Base-by-base conservation (phyloP, 2,113 vertebrate genomes). In the Labrus mixtus region DNA sequence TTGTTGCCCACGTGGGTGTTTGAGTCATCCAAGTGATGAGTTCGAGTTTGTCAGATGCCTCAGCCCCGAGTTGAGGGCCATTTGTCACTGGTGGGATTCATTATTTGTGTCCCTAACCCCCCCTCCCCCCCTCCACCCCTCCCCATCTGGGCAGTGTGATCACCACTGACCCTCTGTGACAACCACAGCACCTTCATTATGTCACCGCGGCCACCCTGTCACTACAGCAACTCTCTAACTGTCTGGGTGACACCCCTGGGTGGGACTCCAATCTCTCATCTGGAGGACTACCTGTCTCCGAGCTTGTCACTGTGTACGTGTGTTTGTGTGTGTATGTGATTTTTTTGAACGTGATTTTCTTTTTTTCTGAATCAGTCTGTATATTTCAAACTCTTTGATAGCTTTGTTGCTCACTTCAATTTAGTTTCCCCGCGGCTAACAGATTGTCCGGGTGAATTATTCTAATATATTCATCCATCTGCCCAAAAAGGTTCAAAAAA, bases 101-200 rank as follows among this genome's bases (percentile, higher is more conserved):
- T 98, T 99, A 98, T 96, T 95, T 95, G 90, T 95, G 94, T 96
- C 95, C 94, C 95, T 94, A 71, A 68, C 83, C 76, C 74, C 78
- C 75, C 58, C 25, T 3, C 25, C 25, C 25, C 25, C 25, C n/a
- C n/a, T 33, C 29, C 29, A 33, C 29, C 29, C 29, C 94, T 6
- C 29, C 29, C 94, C 92, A 94, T 94, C 95, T 91, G 95, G 95
- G 94, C 96, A 93, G 95, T 97, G 97, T 97, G 97, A 98, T 97
- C 97, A 97, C 95, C 90, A 91, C 95, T 97, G 97, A 98, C 97
- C 97, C 96, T 95, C 94, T 87, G 94, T 97, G 97, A 98, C 97
- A 98, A 95, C 95, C 95, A 95, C 96, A 95, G 96, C 96, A 96
- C 97, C 96, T 98, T 97, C 98, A 99, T 99, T 99, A 99, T 98